Conservation (phyloP, 2,113 vertebrate species). For the Corynorhinus townsendii region DNA sequence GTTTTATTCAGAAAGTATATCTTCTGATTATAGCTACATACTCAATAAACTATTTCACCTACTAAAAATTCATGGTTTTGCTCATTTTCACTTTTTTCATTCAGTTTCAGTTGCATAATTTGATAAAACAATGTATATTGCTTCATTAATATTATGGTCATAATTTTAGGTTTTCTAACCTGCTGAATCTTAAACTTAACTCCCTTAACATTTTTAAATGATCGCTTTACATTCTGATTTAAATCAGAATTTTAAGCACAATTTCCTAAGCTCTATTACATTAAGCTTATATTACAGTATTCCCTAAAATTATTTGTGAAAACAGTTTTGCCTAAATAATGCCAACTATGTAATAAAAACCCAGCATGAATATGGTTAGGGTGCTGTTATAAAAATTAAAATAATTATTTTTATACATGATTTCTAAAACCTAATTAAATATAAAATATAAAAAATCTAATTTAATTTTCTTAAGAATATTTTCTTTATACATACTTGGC, state of each 20-base stretch:
- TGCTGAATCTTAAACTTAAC: background rate
- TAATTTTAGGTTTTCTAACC: constrained; percentile 25
- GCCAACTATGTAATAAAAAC: constrained; percentile 7
- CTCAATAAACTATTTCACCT: background rate
- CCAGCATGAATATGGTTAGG: background rate
- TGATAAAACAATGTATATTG: background rate
- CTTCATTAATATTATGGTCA: background rate
- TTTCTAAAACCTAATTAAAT: constrained; percentile 34
- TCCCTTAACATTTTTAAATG: background rate
- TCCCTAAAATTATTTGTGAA: constrained; percentile 19
- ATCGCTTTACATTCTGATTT: background rate
- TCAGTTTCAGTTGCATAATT: background rate
- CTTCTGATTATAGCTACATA: background rate
- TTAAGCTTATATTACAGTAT: background rate
- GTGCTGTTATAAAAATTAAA: constrained; percentile 14
- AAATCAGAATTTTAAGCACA: background rate
- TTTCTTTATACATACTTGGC: background rate
- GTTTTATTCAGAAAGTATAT: background rate
- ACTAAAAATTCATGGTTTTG: background rate
- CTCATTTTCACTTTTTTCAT: background rate
- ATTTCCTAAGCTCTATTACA: background rate
- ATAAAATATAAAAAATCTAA: constrained; percentile 28
- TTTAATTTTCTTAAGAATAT: background rate
- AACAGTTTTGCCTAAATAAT: background rate
- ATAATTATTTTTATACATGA: background rate